Percentiles rank a stretch among this genome's conserved stretches.
Evolutionary conservation across 2,888 invertebrate species (phyloP).

Genomic region (Punctoribates punctum): DNA sequence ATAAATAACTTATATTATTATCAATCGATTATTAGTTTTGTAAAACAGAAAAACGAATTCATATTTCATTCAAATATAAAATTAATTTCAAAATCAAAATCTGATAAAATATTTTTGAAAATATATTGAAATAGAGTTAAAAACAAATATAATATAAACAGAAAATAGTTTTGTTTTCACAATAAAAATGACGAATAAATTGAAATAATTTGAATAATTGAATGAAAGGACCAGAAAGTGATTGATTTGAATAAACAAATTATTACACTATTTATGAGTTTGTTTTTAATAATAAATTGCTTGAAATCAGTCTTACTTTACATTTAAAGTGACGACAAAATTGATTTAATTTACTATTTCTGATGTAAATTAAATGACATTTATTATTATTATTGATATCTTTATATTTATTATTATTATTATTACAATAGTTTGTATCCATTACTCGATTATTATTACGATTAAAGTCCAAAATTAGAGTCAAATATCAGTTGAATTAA

Average conservation of each 20-base stretch:
- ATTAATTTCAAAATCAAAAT: not conserved
- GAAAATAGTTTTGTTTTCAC: not conserved
- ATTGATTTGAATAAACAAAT: not conserved
- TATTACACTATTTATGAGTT: conserved; percentile 26
- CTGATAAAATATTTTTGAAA: not conserved
- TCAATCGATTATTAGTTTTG: not conserved
- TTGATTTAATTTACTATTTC: not conserved
- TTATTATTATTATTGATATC: conserved; percentile 10
- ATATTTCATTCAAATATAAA: not conserved
- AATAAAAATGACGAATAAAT: not conserved
- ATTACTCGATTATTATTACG: not conserved
- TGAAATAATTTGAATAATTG: not conserved
- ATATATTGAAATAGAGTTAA: not conserved
- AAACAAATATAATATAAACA: not conserved
- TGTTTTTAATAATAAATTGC: not conserved
- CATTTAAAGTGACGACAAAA: not conserved
- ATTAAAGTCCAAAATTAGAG: not conserved
- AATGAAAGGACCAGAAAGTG: not conserved
- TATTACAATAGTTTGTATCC: not conserved
- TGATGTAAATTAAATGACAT: not conserved
- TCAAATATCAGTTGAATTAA: not conserved
- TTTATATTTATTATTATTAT: not conserved
- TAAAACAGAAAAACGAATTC: not conserved
- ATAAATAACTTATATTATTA: not conserved
- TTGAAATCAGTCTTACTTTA: conserved; percentile 5